Evolutionary conservation across 2,888 invertebrate species (phyloP), one percentile per base, ranked within the genome.

Genomic region (Nudaria mundana): DNA sequence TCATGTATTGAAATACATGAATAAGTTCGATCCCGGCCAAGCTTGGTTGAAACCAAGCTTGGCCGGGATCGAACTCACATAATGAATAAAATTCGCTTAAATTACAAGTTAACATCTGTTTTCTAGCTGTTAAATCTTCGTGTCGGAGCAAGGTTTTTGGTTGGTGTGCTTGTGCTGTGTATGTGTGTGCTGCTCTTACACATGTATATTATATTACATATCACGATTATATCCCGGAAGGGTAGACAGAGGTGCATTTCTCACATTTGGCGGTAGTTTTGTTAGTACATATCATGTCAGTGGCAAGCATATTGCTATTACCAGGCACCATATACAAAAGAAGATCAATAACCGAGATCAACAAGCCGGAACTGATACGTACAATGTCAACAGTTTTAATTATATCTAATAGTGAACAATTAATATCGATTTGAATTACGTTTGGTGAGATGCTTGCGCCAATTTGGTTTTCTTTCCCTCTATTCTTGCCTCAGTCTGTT

Each of bases 131-230:
- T n/a, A n/a, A n/a, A n/a, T n/a, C 25, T 44, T 38, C 7, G 13
- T 33, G 16, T 35, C 20, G 30, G 28, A 24, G 20, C 22, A 11
- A 39, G 24, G 33, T 32, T 48, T 45, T 38, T 49, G 23, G 39
- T 37, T 40, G 37, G 44, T 37, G 16, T 37, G 37, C 10, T 24
- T 43, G 40, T 49, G 40, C n/a, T 26, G 14, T 16, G 24, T 12
- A 25, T 44, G 32, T 24, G 38, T 18, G 38, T 23, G 43, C 3
- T 35, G 46, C 13, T 47, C 39, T 26, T 36, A 37, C 54, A 36
- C 29, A 6, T 15, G n/a, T 7, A 14, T n/a, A n/a, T n/a, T 14
- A 10, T 31, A 14, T 10, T 23, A 32, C n/a, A 30, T n/a, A n/a
- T n/a, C n/a, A n/a, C n/a, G n/a, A n/a, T n/a, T n/a, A n/a, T n/a